Evolutionary conservation across 2,888 invertebrate species (phyloP), one percentile per base, ranked within the genome.

Genomic region (Cryptus armator): DNA sequence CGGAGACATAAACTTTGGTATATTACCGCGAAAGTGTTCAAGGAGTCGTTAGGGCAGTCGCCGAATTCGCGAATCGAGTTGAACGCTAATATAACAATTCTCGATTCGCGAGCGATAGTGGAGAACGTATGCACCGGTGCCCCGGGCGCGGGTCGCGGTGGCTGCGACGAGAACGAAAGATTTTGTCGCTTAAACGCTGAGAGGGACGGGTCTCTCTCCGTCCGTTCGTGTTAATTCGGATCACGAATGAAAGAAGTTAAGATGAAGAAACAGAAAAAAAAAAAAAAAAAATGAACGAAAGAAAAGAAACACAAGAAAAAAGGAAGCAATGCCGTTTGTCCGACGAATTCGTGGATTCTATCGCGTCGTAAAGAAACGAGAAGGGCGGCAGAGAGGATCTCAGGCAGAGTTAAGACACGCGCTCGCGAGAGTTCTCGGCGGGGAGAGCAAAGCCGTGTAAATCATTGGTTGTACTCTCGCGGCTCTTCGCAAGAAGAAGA

Each of bases 401-500:
- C 43, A 66, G 48, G 78, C 70, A 78, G 77, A 79, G 79, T 75
- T 43, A 56, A 75, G 74, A 84, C 78, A 83, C 74, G 64, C 53
- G 81, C 78, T 74, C 68, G 67, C 59, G 16, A 77, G 77, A 84
- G 43, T 46, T 62, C 51, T 68, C 24, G 83, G 29, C 59, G 37
- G 48, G 68, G 67, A 56, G 46, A 74, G 84, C 72, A 37, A 68
- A 84, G 67, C 62, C 74, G 68, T 79, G 79, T 86, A 86, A 86
- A 85, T 86, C 85, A 86, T 86, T 85, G 77, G 75, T 81, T 66
- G 66, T 77, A 77, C 79, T 72, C 74, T 72, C 74, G 75, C 72
- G 74, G 76, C 77, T 75, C 46, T 75, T 64, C 44, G 70, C 68
- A 32, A 59, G 74, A 62, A 70, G 37, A 76, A 72, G 67, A 68